Conservation (phyloP, 2,113 vertebrate species). For the Tragelaphus strepsiceros region DNA sequence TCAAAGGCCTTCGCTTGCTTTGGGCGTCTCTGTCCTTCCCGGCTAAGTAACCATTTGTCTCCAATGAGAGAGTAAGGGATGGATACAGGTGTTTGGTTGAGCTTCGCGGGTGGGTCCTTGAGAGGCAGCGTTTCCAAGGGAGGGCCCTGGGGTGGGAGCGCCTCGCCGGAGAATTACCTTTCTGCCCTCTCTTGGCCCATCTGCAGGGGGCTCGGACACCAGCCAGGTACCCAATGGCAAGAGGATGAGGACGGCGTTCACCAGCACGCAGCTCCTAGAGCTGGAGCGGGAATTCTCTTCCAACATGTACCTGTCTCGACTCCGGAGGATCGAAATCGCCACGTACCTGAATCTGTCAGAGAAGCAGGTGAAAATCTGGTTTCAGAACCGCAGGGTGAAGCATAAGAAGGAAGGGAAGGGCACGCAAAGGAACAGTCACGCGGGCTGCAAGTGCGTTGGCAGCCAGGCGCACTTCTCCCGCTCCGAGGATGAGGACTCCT, state of each 20-base stretch:
- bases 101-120: not conserved
- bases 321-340: conserved; percentile 97
- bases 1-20: not conserved
- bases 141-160: not conserved
- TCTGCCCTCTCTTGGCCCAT: not conserved
- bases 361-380: conserved; percentile 99
- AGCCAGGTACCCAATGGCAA: conserved; percentile 93
- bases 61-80: not conserved
- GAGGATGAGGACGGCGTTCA: conserved; percentile 98
- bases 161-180: not conserved
- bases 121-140: not conserved
- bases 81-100: not conserved
- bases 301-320: conserved; percentile 98
- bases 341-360: conserved; percentile 97
- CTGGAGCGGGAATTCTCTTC: conserved; percentile 97
- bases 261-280: conserved; percentile 97
- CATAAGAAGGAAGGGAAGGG: conserved; percentile 99
- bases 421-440: conserved; percentile 87
- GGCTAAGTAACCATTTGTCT: not conserved
- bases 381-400: conserved; percentile 97
- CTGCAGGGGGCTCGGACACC: conserved; percentile 87
- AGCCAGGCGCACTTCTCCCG: conserved; percentile 89
- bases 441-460: conserved; percentile 90
- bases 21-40: not conserved
- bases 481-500: conserved; percentile 96